phyloP scores from a whole-genome alignment of 2,888 invertebrate genomes.

The Galerucella pusilla region DNA sequence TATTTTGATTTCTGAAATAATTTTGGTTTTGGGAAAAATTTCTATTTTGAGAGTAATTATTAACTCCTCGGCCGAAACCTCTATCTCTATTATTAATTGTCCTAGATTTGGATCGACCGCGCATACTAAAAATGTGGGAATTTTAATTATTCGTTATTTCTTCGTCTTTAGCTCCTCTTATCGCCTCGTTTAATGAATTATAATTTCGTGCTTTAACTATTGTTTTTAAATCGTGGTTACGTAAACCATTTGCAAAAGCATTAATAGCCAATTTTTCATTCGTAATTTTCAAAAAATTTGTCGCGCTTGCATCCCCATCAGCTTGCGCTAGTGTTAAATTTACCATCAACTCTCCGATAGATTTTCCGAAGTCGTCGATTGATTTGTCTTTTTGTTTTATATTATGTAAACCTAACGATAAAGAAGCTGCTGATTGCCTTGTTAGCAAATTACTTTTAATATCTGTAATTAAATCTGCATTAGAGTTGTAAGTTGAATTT shows the following conservation, averaged over 20 bases:
- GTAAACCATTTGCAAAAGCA: slow-evolving; percentile 44
- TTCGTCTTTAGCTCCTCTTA: slow-evolving; percentile 23
- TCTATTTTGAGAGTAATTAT: too few relatives aligned
- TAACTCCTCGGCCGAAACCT: too few relatives aligned
- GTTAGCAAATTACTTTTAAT: slow-evolving; percentile 39
- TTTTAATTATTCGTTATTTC: not conserved
- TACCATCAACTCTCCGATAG: slow-evolving; percentile 39
- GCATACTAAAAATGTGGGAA: too few relatives aligned
- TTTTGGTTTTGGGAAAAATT: too few relatives aligned
- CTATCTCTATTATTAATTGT: too few relatives aligned
- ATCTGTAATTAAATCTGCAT: slow-evolving; percentile 37
- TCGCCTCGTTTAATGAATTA: slow-evolving; percentile 30
- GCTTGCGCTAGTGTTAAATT: slow-evolving; percentile 43
- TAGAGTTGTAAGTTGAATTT: slow-evolving; percentile 29
- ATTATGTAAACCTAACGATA: slow-evolving; percentile 36
- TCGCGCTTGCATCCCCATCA: slow-evolving; percentile 31
- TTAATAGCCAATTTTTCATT: slow-evolving; percentile 47
- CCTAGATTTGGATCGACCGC: too few relatives aligned
- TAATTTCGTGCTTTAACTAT: slow-evolving; percentile 36
- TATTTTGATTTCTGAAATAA: too few relatives aligned
- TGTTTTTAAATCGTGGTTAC: slow-evolving; percentile 30
- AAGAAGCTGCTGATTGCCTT: slow-evolving; percentile 37
- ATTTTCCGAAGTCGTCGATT: slow-evolving; percentile 40
- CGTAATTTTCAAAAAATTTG: slow-evolving; percentile 30
- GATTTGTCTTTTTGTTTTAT: slow-evolving; percentile 34